These are phyloP conservation scores for Chiloscyllium plagiosum DNA, from an alignment of 2,113 vertebrate species.

Conservation along the genomic window DNA sequence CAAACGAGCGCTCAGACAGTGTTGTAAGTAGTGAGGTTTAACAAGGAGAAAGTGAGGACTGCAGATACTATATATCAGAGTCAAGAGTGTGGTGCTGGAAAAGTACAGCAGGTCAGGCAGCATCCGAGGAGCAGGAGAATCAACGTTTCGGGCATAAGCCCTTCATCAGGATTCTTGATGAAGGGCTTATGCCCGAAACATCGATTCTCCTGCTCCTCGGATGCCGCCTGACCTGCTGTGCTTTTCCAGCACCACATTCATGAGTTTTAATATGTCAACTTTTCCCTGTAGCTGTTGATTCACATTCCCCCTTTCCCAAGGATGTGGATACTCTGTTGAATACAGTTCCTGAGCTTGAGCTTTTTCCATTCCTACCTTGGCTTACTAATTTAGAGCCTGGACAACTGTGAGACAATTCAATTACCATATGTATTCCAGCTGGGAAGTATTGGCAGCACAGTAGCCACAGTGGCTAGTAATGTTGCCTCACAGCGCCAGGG, in stretches of 20 bases:
- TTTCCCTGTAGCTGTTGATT: not conserved
- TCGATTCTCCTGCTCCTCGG: no score
- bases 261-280: not conserved
- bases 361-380: not conserved
- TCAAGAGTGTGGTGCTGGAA: no score
- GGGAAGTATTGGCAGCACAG: not conserved
- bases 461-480: no score
- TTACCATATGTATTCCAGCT: not conserved
- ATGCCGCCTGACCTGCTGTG: no score
- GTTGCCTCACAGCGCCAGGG: no score
- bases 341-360: not conserved
- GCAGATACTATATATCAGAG: no score
- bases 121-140: no score
- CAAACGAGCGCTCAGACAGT: conserved; percentile 37
- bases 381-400: not conserved
- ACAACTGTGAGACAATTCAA: not conserved
- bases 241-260: no score
- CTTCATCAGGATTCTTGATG: no score
- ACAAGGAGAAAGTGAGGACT: not conserved
- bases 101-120: no score
- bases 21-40: conserved; percentile 11
- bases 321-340: not conserved
- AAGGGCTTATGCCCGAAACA: no score
- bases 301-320: not conserved
- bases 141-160: no score